A percentile compares a stretch with the other conserved stretches of the same genome.
phyloP scores from a whole-genome alignment of 2,797 vertebrate genomes.

The Dendrocincla fuliginosa region DNA sequence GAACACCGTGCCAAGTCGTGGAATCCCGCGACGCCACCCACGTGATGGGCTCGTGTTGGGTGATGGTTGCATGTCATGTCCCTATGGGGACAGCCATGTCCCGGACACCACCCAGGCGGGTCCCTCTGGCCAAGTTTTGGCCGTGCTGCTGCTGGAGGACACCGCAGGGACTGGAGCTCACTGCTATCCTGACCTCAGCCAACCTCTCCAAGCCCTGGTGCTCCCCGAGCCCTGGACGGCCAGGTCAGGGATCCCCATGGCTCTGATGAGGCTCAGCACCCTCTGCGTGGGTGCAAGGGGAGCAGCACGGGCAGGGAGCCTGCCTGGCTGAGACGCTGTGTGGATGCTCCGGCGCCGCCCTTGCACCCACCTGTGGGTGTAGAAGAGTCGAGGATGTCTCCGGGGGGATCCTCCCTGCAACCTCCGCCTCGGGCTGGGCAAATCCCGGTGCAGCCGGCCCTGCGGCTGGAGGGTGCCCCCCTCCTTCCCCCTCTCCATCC shows the following conservation, averaged over 20 bases:
- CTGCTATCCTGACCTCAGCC: background rate
- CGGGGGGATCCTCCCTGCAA: background rate
- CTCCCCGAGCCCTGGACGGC: background rate
- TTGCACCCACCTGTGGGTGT: constrained; percentile 13
- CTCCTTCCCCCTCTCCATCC: background rate
- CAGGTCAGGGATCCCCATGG: background rate
- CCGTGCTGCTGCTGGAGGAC: background rate
- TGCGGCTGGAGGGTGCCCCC: background rate
- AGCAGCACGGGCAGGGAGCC: background rate
- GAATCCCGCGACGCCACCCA: background rate
- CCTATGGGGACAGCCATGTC: background rate
- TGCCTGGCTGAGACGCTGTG: background rate
- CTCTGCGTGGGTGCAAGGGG: accelerated
- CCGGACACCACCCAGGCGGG: accelerated
- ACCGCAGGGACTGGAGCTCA: accelerated
- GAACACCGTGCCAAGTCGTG: accelerated
- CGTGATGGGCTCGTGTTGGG: background rate
- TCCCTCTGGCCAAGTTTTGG: background rate
- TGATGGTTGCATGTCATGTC: accelerated
- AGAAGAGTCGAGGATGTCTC: background rate
- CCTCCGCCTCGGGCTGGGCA: background rate
- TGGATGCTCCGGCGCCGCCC: background rate
- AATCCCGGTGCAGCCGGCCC: background rate
- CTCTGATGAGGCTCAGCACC: background rate
- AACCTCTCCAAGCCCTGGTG: background rate